Evolutionary conservation across 2,888 invertebrate genomes (phyloP), one percentile per base, ranked within the genome.

Genomic region (Ornithoptera priamus): DNA sequence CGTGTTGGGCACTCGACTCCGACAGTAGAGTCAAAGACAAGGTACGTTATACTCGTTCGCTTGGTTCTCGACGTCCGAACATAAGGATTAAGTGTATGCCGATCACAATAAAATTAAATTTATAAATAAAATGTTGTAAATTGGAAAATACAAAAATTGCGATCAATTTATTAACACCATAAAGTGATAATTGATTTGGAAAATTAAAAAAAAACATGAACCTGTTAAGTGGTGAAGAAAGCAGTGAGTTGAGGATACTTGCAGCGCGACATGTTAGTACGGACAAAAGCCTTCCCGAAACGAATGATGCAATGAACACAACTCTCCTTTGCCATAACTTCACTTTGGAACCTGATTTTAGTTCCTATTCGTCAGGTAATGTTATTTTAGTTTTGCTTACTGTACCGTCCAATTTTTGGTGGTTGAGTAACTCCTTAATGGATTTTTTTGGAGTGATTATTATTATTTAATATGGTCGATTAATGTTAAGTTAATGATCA

Each of bases 291-390:
- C 74, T 82, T 70, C 80, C 81, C 39, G 81, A 80, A 72, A 72
- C 77, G 53, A 82, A 85, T 72, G 81, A 85, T 78, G 87, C 84
- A 57, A 79, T 90, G 68, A 92, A 92, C 73, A 83, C 89, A 30
- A 85, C 88, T n/a, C 75, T 88, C 24, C 77, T 88, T 75, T 92
- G 92, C 78, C 82, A 87, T 77, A 85, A 80, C 62, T 86, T 87
- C 77, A 89, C 82, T 74, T 78, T 86, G 71, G 81, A 86, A 73
- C 93, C 93, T 20, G 88, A 90, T 78, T 86, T 92, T 71, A 77
- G 76, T 61, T 77, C 89, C 22, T 92, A 93, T 76, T 80, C 84
- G 64, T 76, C 84, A 87, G 93, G 93, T 93, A 86, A 82, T 71
- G 18, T 18, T 18, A 59, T 24, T 59, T 66, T 62, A 69, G 57